Evolutionary conservation across 2,797 vertebrate species (phyloP), one percentile per base, ranked within the genome.

Genomic region (Phrynocephalus guinanensis): DNA sequence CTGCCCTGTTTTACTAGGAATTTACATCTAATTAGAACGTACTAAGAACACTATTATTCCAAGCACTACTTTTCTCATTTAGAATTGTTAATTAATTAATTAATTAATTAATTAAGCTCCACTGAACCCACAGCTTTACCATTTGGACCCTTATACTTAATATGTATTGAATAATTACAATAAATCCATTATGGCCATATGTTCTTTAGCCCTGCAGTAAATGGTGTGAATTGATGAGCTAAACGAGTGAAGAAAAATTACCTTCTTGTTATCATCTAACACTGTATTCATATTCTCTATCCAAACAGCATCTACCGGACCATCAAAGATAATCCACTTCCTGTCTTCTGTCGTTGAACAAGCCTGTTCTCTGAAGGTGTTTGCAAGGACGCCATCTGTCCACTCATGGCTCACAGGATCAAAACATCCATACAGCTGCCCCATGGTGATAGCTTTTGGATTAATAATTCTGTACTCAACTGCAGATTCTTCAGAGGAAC

Each of bases 241-340:
- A 0, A 90, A 52, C 7, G 78, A 63, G 38, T 0, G 22, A 9
- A 6, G 13, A 86, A 90, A 81, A 63, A 30, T 30, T 1, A 98
- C 98, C 97, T 99, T 99, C 94, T 99, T 99, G 92, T 99, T 99
- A 94, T 99, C 98, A 93, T 99, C 98, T 86, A 99, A 95, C 82
- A 98, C 98, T 6, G 98, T 99, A 92, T 99, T 99, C 98, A 99
- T 98, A 94, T 99, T 99, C 92, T 99, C 98, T 90, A 99, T 99
- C 98, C 98, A 99, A 88, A 99, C 98, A 26, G 98, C 98, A 93
- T 99, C 98, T 50, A 99, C 97, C 0, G 98, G 98, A 1, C 98
- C 98, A 91, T 99, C 98, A 95, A 99, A 99, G 92, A 99, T 89
- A 91, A 99, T 99, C 98, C 98, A 99, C 92, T 98, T 98, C 38